Conservation (phyloP, 2,888 invertebrate species). For the Seira ritae region DNA sequence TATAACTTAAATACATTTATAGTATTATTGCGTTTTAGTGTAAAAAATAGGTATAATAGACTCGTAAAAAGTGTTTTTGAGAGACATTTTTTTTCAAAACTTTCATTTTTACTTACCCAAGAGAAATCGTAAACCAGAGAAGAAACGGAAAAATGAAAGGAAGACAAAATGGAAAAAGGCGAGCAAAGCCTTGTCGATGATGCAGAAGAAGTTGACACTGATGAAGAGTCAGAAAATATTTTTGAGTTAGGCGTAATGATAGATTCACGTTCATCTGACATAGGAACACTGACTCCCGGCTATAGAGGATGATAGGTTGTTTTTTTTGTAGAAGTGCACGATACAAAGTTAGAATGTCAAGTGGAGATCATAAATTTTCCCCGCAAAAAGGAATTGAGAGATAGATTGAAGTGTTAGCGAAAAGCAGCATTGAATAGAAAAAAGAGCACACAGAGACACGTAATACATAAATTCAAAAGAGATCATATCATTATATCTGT, state of each 20-base stretch:
- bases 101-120: slow-evolving; percentile 45
- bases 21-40: too few species aligned
- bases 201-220: slow-evolving; percentile 57
- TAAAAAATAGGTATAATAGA: too few species aligned
- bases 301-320: slow-evolving; percentile 31
- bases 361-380: slow-evolving; percentile 40
- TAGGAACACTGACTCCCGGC: slow-evolving; percentile 71
- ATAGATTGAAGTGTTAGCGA: slow-evolving; percentile 18
- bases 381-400: slow-evolving; percentile 12
- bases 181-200: slow-evolving; percentile 52
- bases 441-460: slow-evolving; percentile 43
- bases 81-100: not conserved
- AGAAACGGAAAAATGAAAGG: slow-evolving; percentile 52
- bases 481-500: slow-evolving; percentile 1
- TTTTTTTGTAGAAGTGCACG: not conserved
- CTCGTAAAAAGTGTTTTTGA: not conserved
- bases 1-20: too few species aligned
- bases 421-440: slow-evolving; percentile 35
- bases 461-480: not conserved
- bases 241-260: slow-evolving; percentile 70
- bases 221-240: slow-evolving; percentile 59
- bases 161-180: slow-evolving; percentile 39
- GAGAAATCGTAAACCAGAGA: slow-evolving; percentile 50
- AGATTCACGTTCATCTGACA: slow-evolving; percentile 68
- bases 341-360: not conserved